These are phyloP conservation scores for Pheucticus melanocephalus DNA, from an alignment of 2,113 vertebrate genomes.

Conservation along the genomic window DNA sequence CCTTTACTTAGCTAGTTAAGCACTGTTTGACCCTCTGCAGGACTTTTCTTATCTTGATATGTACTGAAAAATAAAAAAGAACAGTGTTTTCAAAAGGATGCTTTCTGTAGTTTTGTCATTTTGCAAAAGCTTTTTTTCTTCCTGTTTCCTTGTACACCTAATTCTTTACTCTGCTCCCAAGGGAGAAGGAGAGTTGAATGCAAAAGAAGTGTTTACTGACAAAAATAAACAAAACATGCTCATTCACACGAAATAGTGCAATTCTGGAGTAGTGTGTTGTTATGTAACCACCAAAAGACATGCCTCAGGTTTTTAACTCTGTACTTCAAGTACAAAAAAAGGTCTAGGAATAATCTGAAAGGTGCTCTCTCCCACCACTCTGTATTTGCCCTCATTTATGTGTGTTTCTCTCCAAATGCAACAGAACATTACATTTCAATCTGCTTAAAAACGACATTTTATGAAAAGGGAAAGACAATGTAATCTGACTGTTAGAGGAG, in stretches of 20 bases:
- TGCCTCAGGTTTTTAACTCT: constrained; percentile 7
- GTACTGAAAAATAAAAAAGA: background rate
- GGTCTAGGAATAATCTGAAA: background rate
- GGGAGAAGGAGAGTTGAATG: constrained; percentile 33
- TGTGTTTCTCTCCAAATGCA: background rate
- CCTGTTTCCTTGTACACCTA: constrained; percentile 12
- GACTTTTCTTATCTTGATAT: background rate
- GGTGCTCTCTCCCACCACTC: background rate
- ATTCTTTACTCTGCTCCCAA: constrained; percentile 31
- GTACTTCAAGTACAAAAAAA: background rate
- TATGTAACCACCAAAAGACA: constrained; percentile 38
- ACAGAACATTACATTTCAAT: background rate
- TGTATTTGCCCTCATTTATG: background rate
- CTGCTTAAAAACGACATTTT: background rate
- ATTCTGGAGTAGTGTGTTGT: background rate
- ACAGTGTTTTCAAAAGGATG: background rate
- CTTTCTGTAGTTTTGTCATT: background rate
- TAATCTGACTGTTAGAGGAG: background rate
- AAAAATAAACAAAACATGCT: constrained; percentile 64
- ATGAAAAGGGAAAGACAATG: background rate
- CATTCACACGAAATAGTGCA: constrained; percentile 57
- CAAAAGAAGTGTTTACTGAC: constrained; percentile 61
- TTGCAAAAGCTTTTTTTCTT: constrained; percentile 41
- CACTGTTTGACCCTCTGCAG: constrained; percentile 25
- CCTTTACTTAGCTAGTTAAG: constrained; percentile 34